phyloP scores from a whole-genome alignment of 2,797 vertebrate species.

The Leptatherina wallacei region DNA sequence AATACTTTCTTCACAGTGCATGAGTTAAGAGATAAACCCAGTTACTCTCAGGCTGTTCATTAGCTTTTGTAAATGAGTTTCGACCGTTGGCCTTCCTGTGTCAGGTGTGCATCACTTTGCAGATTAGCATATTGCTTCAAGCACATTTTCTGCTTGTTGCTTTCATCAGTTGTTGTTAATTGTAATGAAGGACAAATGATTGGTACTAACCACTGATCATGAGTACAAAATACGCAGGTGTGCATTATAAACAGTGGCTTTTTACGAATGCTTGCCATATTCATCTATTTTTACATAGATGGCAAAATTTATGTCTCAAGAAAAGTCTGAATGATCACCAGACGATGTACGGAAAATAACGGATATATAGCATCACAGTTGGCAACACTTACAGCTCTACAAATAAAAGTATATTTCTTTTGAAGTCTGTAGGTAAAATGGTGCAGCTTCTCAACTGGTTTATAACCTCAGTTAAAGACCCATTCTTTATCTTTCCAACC shows the following conservation, averaged over 20 bases:
- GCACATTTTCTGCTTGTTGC: slow-evolving; percentile 32
- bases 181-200: slow-evolving; percentile 11
- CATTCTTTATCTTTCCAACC: too few relatives aligned
- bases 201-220: slow-evolving; percentile 25
- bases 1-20: not conserved
- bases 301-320: not conserved
- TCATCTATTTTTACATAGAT: not conserved
- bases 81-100: slow-evolving; percentile 28
- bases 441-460: not conserved
- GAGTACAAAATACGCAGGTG: not conserved
- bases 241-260: not conserved
- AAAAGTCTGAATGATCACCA: not conserved
- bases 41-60: slow-evolving; percentile 28
- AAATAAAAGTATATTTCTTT: not conserved
- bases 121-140: slow-evolving; percentile 56
- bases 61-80: slow-evolving; percentile 47
- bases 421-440: not conserved
- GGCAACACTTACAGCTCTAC: too few relatives aligned
- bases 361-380: not conserved
- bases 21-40: slow-evolving; percentile 23
- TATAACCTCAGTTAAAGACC: too few relatives aligned
- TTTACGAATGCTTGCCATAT: not conserved
- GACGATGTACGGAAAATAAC: not conserved
- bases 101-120: slow-evolving; percentile 21
- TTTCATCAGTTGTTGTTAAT: slow-evolving; percentile 36